A percentile compares a stretch with the other conserved stretches of the same genome.
phyloP scores from a whole-genome alignment of 2,113 vertebrate genomes.

The Atractosteus spatula region DNA sequence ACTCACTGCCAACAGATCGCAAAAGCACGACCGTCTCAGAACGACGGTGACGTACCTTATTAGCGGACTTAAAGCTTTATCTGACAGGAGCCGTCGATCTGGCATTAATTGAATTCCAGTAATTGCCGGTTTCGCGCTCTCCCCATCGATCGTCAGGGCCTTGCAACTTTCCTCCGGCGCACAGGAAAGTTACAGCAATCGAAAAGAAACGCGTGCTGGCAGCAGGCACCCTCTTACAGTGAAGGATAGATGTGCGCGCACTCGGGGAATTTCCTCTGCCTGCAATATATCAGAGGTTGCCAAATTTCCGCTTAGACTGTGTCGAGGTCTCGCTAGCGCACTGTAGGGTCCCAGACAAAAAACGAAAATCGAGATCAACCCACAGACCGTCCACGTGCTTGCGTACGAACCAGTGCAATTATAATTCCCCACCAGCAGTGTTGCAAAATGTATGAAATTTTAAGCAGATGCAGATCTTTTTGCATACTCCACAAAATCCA shows the following conservation, averaged over 20 bases:
- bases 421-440: background rate
- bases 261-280: background rate
- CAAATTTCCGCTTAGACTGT: background rate
- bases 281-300: background rate
- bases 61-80: background rate
- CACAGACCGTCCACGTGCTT: background rate
- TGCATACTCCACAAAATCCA: background rate
- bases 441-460: background rate
- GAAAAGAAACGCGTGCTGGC: background rate
- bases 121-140: background rate
- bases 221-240: background rate
- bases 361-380: background rate
- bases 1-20: too few species aligned
- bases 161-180: background rate
- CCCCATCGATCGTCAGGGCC: background rate
- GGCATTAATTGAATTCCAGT: background rate
- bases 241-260: too few species aligned
- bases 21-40: too few species aligned
- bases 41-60: background rate
- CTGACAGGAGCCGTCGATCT: background rate
- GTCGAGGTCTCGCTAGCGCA: conserved; percentile 1
- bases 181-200: background rate
- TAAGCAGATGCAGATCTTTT: background rate
- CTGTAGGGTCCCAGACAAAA: background rate
- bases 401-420: background rate